Base-by-base conservation (phyloP, 1,140 invertebrate genomes). In the Zaprionus nigranus region DNA sequence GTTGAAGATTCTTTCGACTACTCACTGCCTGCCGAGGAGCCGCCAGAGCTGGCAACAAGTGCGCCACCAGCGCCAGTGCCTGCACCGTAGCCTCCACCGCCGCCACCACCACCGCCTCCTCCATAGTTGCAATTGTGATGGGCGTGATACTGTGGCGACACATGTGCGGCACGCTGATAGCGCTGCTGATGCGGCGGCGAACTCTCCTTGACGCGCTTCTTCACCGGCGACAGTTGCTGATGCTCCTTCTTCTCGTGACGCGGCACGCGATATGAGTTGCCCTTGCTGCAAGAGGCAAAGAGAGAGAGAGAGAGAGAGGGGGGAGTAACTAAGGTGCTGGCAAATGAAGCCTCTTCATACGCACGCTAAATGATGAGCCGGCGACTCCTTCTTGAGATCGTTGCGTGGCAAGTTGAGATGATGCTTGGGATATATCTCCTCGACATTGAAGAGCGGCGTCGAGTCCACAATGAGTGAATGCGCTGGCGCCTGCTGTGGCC, bases 201-300 rank as follows among this genome's bases (percentile, higher is more conserved):
- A 80, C 97, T 98, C 91, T 99, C 98, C 92, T 99, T 99, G 7
- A 99, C 98, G n/a, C 98, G 94, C 93, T 99, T 99, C 94, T 99
- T 99, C 3, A 99, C 98, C 1, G 98, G 98, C 85, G 97, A 99
- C 68, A 99, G 93, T 86, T 99, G 98, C 53, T 97, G 97, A 30
- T 96, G 95, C 82, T 98, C 97, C 91, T 98, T 98, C 92, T 97
- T 98, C 82, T 96, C 95, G 74, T 94, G 93, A 90, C 94, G 93
- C 90, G 94, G 93, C 88, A 93, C 91, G 92, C 91, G 88, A 83
- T 86, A 93, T 62, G 80, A 92, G 72, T 92, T 92, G 70, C 91
- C 88, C 79, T 92, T 92, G 82, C 91, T 92, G 24, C 13, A 70
- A 3, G 2, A 34, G n/a, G 0, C 2, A 24, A 5, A 30, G 36